These are phyloP conservation scores for Caenorhabditis sp. DNA, from an alignment of 2,888 invertebrate genomes.

Conservation along the genomic window DNA sequence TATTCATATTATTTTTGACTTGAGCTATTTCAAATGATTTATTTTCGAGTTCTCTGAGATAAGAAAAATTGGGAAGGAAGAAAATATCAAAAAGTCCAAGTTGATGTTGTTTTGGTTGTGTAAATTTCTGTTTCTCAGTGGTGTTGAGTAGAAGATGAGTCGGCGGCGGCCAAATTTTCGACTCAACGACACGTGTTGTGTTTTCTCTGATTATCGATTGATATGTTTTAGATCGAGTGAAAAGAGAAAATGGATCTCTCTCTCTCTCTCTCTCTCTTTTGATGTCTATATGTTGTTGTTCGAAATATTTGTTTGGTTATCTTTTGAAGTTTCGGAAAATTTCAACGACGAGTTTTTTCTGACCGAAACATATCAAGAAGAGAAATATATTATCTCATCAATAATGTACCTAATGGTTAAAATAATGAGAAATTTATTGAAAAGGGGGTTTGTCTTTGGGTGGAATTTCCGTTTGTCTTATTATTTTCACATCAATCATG, in stretches of 20 bases:
- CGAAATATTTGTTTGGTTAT: background rate
- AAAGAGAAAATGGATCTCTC: no score
- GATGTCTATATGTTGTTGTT: background rate
- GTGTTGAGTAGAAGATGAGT: no score
- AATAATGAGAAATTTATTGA: background rate
- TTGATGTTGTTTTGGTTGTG: no score
- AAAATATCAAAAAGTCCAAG: background rate
- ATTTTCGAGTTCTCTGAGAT: no score
- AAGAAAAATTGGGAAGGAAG: background rate
- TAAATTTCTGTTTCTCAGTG: no score
- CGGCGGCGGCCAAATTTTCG: no score
- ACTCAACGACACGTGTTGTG: background rate
- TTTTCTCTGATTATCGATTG: background rate
- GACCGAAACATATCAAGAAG: no score
- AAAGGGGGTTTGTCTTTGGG: background rate
- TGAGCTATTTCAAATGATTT: no score
- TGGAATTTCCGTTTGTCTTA: background rate
- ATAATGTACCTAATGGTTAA: no score
- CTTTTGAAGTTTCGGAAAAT: background rate
- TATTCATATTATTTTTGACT: no score
- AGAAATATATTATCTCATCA: no score
- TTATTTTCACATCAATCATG: slow-evolving; percentile 27
- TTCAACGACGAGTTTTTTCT: background rate
- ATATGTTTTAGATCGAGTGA: background rate
- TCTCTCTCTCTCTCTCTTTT: no score